Percentiles rank a stretch among this genome's conserved stretches.
Evolutionary conservation across 2,113 vertebrate species (phyloP).

Genomic region (Papio anubis): DNA sequence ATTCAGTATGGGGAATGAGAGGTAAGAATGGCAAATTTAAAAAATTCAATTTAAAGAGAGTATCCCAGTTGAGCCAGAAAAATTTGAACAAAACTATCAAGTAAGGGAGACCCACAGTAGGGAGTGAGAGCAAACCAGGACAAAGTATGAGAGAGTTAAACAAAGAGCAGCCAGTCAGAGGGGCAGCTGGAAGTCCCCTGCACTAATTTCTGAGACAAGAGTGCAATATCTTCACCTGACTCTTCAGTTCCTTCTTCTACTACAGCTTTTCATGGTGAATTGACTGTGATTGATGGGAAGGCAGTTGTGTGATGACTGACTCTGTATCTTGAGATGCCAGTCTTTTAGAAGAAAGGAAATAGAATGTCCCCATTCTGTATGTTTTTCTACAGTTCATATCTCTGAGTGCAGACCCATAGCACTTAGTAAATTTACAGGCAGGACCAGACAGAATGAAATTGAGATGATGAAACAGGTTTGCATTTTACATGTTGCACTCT

Average conservation of each 20-base stretch:
- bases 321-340: background rate
- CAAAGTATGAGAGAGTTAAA: background rate
- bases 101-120: background rate
- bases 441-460: background rate
- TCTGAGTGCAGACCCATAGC: background rate
- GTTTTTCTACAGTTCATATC: background rate
- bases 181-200: background rate
- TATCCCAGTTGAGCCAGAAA: background rate
- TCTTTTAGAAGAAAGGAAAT: background rate
- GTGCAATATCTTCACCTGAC: background rate
- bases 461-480: background rate
- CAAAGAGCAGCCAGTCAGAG: background rate
- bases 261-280: background rate
- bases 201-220: background rate
- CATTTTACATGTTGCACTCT: background rate
- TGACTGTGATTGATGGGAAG: background rate
- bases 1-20: background rate
- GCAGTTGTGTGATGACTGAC: background rate
- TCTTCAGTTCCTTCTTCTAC: background rate
- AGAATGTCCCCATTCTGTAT: accelerated
- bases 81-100: background rate
- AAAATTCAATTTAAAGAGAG: background rate
- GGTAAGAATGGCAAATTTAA: background rate
- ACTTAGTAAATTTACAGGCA: background rate
- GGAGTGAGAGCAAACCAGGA: background rate